These are phyloP conservation scores for Hirtodrosophila histrioides DNA, from an alignment of 2,888 invertebrate genomes.

Conservation along the genomic window DNA sequence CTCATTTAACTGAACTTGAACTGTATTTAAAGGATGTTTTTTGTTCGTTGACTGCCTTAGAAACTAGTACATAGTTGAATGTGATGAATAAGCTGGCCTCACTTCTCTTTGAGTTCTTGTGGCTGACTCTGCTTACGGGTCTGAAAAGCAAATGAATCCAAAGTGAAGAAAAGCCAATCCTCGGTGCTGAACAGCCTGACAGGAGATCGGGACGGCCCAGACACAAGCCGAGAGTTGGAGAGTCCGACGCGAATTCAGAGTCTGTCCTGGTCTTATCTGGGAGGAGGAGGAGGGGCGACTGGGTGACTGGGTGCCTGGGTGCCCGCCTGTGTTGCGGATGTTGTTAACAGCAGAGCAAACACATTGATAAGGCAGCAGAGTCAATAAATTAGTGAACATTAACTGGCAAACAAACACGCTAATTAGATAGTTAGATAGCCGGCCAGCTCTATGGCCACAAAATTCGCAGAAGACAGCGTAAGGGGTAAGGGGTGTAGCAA, in stretches of 20 bases:
- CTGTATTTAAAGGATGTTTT: too few species aligned
- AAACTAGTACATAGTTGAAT: too few species aligned
- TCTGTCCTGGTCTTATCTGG: not conserved
- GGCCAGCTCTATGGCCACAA: constrained; percentile 18
- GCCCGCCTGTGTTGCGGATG: constrained; percentile 56
- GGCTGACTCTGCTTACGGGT: too few species aligned
- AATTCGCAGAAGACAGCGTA: constrained; percentile 47
- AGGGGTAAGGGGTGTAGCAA: not conserved
- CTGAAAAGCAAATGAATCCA: too few species aligned
- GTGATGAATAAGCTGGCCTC: too few species aligned
- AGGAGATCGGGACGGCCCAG: not conserved
- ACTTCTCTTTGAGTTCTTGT: too few species aligned
- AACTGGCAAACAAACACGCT: constrained; percentile 67
- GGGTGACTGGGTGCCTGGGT: not conserved
- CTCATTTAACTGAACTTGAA: too few species aligned
- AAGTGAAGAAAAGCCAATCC: not conserved
- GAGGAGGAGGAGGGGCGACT: constrained; percentile 1
- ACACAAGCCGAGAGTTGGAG: not conserved
- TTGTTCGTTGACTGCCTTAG: too few species aligned
- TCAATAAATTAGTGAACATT: constrained; percentile 63
- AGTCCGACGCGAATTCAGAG: constrained; percentile 4
- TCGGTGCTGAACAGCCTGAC: not conserved
- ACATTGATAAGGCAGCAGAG: constrained; percentile 58
- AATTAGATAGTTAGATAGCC: constrained; percentile 65
- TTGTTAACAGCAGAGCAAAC: constrained; percentile 67